Evolutionary conservation across 2,888 invertebrate genomes (phyloP).

Genomic region (Zelleria hepariella): DNA sequence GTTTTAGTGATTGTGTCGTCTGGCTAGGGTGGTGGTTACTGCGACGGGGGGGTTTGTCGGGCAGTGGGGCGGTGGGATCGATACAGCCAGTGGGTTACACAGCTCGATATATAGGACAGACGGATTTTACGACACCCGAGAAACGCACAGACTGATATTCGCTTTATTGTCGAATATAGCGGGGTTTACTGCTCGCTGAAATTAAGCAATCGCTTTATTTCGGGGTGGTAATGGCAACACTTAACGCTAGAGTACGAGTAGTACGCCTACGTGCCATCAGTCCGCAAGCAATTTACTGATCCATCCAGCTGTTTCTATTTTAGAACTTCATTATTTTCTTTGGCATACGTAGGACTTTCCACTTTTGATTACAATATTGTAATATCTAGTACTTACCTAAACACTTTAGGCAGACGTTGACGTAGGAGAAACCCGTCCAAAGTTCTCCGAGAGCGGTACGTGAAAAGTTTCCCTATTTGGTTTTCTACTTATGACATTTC

Average conservation of each 20-base stretch:
- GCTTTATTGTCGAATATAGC: not conserved
- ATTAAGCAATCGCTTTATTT: not conserved
- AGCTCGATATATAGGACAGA: constrained; percentile 56
- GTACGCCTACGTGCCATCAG: no score
- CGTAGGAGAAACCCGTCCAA: no score
- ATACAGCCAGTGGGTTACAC: constrained; percentile 47
- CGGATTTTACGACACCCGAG: constrained; percentile 7
- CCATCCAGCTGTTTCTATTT: not conserved
- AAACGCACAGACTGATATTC: constrained; percentile 28
- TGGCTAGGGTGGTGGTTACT: constrained; percentile 24
- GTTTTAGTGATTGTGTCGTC: constrained; percentile 35
- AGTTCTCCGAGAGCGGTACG: no score
- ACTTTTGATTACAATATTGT: no score
- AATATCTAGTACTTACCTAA: no score
- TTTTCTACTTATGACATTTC: no score
- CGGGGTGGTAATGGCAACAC: not conserved
- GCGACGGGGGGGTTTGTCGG: constrained; percentile 29
- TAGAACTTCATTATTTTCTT: no score
- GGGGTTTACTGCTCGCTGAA: not conserved
- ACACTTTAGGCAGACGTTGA: no score
- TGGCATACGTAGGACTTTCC: no score
- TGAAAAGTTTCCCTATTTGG: no score
- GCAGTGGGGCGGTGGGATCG: constrained; percentile 64
- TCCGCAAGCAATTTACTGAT: not conserved
- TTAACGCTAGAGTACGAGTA: not conserved